These are phyloP conservation scores for Diorhabda elongata DNA, from an alignment of 1,140 invertebrate species.

Conservation along the genomic window DNA sequence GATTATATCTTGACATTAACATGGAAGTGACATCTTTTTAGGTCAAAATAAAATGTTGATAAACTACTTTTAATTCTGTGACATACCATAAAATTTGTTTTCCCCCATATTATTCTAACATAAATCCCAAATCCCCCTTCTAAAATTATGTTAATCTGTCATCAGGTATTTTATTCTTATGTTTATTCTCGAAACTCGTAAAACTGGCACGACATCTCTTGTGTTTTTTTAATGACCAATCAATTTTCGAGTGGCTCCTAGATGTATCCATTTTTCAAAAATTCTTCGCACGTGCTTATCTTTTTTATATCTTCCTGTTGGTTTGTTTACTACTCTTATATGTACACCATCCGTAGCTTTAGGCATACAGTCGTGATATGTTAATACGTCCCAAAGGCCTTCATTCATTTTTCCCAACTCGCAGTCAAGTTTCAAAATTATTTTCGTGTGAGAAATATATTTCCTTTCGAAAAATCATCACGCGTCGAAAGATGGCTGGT, in stretches of 20 bases:
- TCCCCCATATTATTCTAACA: too few species aligned
- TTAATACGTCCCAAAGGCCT: neutral
- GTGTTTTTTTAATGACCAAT: neutral
- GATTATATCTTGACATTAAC: too few species aligned
- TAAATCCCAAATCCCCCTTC: too few species aligned
- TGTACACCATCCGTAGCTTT: neutral
- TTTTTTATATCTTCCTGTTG: conserved; percentile 1
- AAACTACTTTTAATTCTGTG: too few species aligned
- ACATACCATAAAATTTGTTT: too few species aligned
- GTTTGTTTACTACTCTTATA: neutral
- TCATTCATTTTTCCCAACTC: neutral
- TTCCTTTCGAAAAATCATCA: neutral
- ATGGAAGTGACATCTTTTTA: too few species aligned
- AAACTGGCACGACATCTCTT: too few species aligned
- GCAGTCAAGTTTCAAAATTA: neutral
- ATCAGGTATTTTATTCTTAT: too few species aligned
- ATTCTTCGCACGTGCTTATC: conserved; percentile 1
- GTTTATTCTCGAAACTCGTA: too few species aligned
- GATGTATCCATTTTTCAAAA: neutral
- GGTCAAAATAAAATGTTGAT: too few species aligned
- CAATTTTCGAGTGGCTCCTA: neutral
- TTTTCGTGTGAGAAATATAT: conserved; percentile 3
- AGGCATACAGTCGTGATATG: neutral
- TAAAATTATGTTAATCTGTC: too few species aligned
- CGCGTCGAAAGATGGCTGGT: neutral